These are phyloP conservation scores for Nasalis larvatus DNA, from an alignment of 2,113 vertebrate genomes.

Conservation along the genomic window DNA sequence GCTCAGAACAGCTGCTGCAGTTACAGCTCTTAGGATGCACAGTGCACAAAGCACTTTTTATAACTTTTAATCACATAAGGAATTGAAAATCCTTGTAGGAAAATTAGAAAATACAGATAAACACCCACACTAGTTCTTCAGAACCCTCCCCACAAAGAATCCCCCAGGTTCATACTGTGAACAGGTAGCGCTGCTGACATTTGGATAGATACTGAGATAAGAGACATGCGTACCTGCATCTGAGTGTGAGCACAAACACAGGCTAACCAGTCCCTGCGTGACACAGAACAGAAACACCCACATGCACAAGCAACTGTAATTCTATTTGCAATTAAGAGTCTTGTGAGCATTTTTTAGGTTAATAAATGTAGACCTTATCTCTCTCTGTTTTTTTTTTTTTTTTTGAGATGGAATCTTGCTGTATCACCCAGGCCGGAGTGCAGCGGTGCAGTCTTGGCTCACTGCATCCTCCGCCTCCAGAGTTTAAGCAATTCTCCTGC, in stretches of 20 bases:
- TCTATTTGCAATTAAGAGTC: background rate
- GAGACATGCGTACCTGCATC: fast-evolving
- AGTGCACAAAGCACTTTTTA: too few relatives aligned
- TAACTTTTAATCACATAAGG: background rate
- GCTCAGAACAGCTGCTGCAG: background rate
- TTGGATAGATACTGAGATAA: fast-evolving
- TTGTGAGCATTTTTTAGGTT: background rate
- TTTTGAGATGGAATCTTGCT: too few relatives aligned
- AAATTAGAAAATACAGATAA: background rate
- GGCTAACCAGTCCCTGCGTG: background rate
- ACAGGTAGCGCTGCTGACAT: too few relatives aligned
- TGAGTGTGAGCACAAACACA: background rate
- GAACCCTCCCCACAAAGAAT: background rate
- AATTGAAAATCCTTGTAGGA: background rate
- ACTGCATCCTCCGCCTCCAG: too few relatives aligned
- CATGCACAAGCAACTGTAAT: fast-evolving
- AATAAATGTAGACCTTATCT: background rate
- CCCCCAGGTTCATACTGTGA: fast-evolving
- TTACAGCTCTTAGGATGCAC: background rate
- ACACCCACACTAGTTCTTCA: fast-evolving
- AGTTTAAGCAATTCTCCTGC: too few relatives aligned
- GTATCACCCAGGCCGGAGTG: too few relatives aligned
- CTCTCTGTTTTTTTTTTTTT: too few relatives aligned
- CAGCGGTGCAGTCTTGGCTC: too few relatives aligned
- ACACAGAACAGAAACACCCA: background rate